phyloP scores from a whole-genome alignment of 2,113 vertebrate species.

The Acrocephalus arundinaceus region DNA sequence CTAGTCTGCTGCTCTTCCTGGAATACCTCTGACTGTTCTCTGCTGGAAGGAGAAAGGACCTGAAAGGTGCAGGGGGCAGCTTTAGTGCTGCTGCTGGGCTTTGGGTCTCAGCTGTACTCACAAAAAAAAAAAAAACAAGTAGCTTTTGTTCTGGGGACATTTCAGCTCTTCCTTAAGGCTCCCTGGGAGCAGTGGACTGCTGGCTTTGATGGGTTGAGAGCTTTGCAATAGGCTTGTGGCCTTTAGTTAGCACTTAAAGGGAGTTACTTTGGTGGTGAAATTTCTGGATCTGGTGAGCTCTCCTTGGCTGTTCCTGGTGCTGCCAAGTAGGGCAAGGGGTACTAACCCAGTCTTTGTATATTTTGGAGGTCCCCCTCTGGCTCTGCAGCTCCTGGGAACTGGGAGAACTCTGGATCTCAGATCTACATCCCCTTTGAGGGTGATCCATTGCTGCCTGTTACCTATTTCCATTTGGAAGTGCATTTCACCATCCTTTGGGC shows the following conservation, averaged over 20 bases:
- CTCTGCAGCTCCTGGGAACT: not conserved
- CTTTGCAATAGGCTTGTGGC: not conserved
- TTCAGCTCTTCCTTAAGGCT: not conserved
- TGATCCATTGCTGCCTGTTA: not conserved
- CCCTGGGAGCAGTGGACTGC: not conserved
- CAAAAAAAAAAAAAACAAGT: not conserved
- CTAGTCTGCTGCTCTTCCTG: not conserved
- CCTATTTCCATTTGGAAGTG: not conserved
- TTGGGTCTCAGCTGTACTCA: not conserved
- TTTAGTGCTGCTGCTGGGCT: not conserved
- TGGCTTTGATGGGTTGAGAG: not conserved
- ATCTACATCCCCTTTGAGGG: not conserved
- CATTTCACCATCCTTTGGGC: not conserved
- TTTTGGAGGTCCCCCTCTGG: not conserved
- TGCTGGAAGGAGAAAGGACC: not conserved
- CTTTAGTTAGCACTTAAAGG: not conserved
- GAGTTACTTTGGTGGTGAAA: not conserved
- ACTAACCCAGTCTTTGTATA: not conserved
- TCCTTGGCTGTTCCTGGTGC: accelerated
- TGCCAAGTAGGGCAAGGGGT: not conserved
- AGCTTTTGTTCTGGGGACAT: not conserved
- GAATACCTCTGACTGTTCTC: not conserved
- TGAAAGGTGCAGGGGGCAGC: not conserved
- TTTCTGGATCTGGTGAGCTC: not conserved
- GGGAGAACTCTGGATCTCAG: not conserved